These are phyloP conservation scores for Leontocebus nigricollis DNA, from an alignment of 2,797 vertebrate genomes.

Conservation along the genomic window DNA sequence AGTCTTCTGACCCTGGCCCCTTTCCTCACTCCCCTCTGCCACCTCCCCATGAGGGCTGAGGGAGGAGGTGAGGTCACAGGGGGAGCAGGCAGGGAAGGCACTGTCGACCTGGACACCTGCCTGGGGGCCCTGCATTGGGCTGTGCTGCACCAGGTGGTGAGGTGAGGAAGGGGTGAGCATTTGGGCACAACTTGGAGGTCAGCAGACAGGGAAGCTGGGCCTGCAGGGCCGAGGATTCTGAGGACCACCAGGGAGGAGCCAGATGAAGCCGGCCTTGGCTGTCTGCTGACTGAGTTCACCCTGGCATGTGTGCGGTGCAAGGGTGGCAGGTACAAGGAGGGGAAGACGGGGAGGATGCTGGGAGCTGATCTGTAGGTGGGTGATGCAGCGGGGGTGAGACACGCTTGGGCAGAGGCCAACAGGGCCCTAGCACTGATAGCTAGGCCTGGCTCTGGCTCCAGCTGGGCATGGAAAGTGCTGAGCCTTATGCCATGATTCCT, in stretches of 20 bases:
- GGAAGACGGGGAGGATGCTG: background rate
- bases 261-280: background rate
- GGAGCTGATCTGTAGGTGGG: background rate
- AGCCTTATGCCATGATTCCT: background rate
- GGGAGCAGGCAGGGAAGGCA: background rate
- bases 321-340: background rate
- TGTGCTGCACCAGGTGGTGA: background rate
- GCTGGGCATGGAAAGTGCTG: background rate
- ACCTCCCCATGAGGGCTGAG: background rate
- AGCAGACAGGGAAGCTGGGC: too few relatives aligned
- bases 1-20: background rate
- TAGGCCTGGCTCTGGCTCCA: background rate
- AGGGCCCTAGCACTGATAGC: background rate
- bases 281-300: fast-evolving
- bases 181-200: too few relatives aligned
- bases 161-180: background rate
- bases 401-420: fast-evolving
- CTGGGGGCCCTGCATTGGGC: too few relatives aligned
- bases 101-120: background rate
- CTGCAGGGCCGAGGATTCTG: background rate
- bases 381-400: background rate
- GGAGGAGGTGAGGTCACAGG: background rate
- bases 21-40: background rate
- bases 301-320: background rate
- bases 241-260: background rate